phyloP scores from a whole-genome alignment of 1,140 invertebrate species.

The Pseudomyrmex dendroicus region DNA sequence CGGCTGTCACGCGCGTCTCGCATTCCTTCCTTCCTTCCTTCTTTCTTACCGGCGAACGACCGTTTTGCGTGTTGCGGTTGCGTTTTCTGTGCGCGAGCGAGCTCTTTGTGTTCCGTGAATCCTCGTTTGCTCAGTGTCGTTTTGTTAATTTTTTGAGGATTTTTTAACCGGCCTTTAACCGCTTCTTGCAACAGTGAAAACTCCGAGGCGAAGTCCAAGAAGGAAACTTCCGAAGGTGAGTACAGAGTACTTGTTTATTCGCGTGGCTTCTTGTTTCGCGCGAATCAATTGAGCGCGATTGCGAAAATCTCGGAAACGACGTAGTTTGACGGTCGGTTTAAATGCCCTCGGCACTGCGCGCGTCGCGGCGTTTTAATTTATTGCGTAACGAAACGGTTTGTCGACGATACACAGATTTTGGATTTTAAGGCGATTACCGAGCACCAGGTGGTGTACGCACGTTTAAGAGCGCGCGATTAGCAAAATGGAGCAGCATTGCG shows the following conservation, averaged over 20 bases:
- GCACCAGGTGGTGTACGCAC: conserved; percentile 46
- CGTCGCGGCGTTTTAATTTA: conserved; percentile 25
- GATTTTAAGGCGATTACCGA: conserved; percentile 40
- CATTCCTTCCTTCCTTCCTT: conserved; percentile 15
- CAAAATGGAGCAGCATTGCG: conserved; percentile 34
- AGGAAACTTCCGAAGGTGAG: neutral
- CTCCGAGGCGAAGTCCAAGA: neutral
- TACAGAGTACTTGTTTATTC: neutral
- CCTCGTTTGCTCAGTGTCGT: conserved; percentile 61
- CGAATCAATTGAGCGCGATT: too few relatives aligned
- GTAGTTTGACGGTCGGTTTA: neutral
- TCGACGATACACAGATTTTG: conserved; percentile 20
- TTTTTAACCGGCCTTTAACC: conserved; percentile 53
- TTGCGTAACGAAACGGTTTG: conserved; percentile 3
- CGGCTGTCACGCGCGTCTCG: conserved; percentile 39
- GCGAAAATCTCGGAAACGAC: too few relatives aligned
- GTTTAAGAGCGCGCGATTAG: conserved; percentile 44
- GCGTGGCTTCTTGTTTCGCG: neutral
- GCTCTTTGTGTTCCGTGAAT: conserved; percentile 70
- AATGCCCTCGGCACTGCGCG: too few relatives aligned
- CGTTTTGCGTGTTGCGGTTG: conserved; percentile 67
- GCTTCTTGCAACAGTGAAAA: neutral
- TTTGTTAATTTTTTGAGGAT: conserved; percentile 72
- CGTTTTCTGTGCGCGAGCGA: conserved; percentile 58
- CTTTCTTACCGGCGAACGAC: conserved; percentile 49